A percentile compares a stretch with the other conserved stretches of the same genome.
Evolutionary conservation across 1,140 invertebrate species (phyloP).

Genomic region (Sitophilus oryzae): DNA sequence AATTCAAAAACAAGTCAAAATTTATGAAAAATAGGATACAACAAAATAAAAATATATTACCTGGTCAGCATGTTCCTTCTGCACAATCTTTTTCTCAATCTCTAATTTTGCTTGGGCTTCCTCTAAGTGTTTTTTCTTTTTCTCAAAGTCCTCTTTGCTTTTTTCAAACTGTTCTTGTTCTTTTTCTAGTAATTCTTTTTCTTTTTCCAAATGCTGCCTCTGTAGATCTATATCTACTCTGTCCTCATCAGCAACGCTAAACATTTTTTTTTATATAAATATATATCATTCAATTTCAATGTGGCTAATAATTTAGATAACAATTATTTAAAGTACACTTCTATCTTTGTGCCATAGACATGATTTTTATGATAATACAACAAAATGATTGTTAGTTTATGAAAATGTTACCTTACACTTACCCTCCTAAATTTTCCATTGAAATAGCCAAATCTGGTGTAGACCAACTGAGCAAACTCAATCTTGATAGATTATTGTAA

Average conservation of each 20-base stretch:
- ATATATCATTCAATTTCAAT: no score
- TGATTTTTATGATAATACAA: no score
- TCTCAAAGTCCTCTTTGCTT: slow-evolving; percentile 43
- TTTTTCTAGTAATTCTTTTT: slow-evolving; percentile 46
- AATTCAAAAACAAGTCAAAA: no score
- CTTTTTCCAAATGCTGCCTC: slow-evolving; percentile 48
- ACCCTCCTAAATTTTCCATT: slow-evolving; percentile 55
- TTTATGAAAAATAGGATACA: neutral
- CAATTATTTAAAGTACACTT: no score
- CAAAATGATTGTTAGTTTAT: neutral
- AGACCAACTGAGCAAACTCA: slow-evolving; percentile 80
- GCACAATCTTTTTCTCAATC: slow-evolving; percentile 50
- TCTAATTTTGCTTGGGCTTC: slow-evolving; percentile 39
- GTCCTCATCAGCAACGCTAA: slow-evolving; percentile 44
- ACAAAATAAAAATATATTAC: slow-evolving; percentile 32
- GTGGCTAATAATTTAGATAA: no score
- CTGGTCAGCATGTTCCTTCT: slow-evolving; percentile 54
- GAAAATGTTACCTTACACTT: slow-evolving; percentile 15
- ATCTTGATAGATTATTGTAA: slow-evolving; percentile 68
- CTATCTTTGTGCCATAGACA: no score
- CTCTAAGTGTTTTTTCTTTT: slow-evolving; percentile 33
- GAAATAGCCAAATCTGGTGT: slow-evolving; percentile 75
- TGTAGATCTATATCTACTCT: slow-evolving; percentile 50
- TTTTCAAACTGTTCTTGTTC: slow-evolving; percentile 47
- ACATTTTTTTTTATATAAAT: no score